phyloP scores from a whole-genome alignment of 2,888 invertebrate genomes.

The Andrena minutula region DNA sequence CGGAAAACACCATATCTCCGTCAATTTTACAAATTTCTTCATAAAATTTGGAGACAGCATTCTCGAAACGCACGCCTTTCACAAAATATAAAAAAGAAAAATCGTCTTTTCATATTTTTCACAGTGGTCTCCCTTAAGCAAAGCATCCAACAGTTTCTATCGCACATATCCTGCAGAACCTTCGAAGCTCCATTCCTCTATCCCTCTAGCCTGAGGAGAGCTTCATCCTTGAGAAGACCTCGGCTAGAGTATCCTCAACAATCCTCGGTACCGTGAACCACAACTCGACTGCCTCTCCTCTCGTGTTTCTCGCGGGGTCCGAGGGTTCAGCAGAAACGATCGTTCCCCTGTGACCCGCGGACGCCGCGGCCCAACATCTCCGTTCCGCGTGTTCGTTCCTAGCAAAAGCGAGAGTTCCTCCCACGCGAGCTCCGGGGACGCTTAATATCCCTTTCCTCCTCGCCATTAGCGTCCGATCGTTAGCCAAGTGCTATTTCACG shows the following conservation, averaged over 20 bases:
- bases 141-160: neutral
- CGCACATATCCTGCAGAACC: neutral
- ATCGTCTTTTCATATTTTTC: too few species aligned
- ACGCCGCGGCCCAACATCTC: conserved; percentile 53
- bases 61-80: too few species aligned
- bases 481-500: conserved; percentile 56
- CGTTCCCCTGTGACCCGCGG: conserved; percentile 4
- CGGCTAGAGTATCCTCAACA: neutral
- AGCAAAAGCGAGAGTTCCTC: conserved; percentile 66
- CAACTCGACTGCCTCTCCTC: neutral
- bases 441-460: conserved; percentile 60
- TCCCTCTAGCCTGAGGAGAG: too few species aligned
- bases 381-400: conserved; percentile 55
- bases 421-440: conserved; percentile 57
- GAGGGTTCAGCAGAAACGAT: neutral
- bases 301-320: neutral
- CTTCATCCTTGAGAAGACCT: neutral
- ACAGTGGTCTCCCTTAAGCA: too few species aligned
- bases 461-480: conserved; percentile 70
- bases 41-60: too few species aligned
- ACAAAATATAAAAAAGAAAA: too few species aligned
- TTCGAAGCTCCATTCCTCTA: too few species aligned
- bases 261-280: neutral
- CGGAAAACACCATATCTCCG: too few species aligned
- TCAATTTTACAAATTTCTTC: too few species aligned